A percentile compares a stretch with the other conserved stretches of the same genome.
Conservation (phyloP, 2,797 vertebrate species). For the Acanthopagrus latus region DNA sequence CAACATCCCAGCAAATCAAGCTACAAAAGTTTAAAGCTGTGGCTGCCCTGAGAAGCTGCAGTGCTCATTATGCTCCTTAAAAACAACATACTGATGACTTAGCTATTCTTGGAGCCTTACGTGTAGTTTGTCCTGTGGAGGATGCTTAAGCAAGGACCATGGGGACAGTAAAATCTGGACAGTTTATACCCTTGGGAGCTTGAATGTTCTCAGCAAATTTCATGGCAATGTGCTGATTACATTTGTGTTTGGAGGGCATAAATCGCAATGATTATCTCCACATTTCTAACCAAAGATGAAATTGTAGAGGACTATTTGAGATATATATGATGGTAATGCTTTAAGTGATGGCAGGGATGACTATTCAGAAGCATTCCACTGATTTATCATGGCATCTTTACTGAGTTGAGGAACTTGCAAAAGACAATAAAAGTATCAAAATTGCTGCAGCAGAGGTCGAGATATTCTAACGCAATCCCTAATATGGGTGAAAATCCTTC, state of each 20-base stretch:
- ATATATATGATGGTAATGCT: neutral
- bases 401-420: neutral
- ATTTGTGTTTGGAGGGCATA: conserved; percentile 37
- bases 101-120: neutral
- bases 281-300: neutral
- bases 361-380: neutral
- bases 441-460: neutral
- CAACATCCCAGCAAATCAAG: neutral
- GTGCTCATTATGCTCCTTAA: conserved; percentile 27
- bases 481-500: neutral
- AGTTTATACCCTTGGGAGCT: conserved; percentile 12
- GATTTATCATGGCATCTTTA: neutral
- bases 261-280: conserved; percentile 20
- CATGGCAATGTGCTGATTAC: conserved; percentile 40
- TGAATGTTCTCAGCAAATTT: conserved; percentile 37
- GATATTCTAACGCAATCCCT: neutral
- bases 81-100: conserved; percentile 13
- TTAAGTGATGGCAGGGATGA: neutral
- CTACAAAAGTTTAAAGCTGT: neutral
- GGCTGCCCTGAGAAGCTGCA: neutral
- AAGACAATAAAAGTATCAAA: neutral
- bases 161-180: conserved; percentile 35
- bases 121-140: conserved; percentile 13
- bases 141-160: conserved; percentile 29
- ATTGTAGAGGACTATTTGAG: neutral